Evolutionary conservation across 1,140 invertebrate genomes (phyloP).

Genomic region (Zeugodacus cucurbitae): DNA sequence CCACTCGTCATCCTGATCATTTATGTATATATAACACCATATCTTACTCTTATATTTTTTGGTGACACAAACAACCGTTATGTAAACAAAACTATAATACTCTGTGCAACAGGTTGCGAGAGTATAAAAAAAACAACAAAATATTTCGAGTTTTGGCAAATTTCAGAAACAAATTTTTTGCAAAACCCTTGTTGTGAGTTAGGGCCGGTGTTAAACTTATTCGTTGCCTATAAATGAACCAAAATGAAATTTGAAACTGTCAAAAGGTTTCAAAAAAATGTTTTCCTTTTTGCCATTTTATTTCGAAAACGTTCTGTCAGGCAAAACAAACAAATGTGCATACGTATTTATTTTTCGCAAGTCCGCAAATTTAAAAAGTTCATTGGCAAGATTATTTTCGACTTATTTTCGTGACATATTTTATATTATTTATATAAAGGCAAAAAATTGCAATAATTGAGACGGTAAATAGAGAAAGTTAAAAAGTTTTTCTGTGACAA

Average conservation of each 20-base stretch:
- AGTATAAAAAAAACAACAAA: background rate
- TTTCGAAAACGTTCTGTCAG: background rate
- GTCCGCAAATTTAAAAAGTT: background rate
- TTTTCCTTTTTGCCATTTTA: background rate
- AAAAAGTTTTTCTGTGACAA: too few species aligned
- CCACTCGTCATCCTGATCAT: too few species aligned
- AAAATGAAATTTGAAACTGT: background rate
- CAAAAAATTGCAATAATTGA: too few species aligned
- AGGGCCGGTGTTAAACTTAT: background rate
- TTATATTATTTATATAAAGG: too few species aligned
- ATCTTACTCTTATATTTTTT: too few species aligned
- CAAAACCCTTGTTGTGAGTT: background rate
- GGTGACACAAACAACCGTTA: too few species aligned
- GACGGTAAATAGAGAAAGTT: too few species aligned
- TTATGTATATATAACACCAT: too few species aligned
- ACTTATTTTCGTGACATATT: background rate
- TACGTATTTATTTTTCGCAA: background rate
- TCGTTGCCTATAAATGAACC: background rate
- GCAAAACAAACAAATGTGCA: too few species aligned
- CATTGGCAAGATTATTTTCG: background rate
- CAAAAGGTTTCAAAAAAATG: background rate
- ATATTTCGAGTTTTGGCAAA: background rate
- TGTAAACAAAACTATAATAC: too few species aligned
- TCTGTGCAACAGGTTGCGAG: too few species aligned
- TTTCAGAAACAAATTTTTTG: background rate